Conservation (phyloP, 1,140 invertebrate genomes). For the Bombus terrestris region DNA sequence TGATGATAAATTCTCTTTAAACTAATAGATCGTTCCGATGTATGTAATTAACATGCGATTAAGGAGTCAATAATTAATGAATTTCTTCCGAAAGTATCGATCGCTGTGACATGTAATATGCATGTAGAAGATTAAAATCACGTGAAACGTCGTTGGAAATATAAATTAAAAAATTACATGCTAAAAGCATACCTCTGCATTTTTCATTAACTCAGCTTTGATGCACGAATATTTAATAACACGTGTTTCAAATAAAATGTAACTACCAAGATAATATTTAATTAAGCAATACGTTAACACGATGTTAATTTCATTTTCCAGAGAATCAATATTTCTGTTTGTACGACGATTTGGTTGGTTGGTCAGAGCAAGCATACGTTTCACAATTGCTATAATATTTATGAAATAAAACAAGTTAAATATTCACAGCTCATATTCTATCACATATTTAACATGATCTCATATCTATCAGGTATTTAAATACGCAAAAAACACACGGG, state of each 20-base stretch:
- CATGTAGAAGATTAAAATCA: not conserved
- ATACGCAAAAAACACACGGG: too few species aligned
- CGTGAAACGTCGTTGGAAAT: too few species aligned
- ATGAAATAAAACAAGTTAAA: not conserved
- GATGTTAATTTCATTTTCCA: not conserved
- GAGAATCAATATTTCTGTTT: not conserved
- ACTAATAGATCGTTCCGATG: too few species aligned
- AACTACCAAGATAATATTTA: not conserved
- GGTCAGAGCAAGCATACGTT: not conserved
- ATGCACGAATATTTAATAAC: not conserved
- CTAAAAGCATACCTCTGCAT: not conserved
- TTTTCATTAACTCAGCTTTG: not conserved
- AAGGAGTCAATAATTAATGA: not conserved
- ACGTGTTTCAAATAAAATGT: too few species aligned
- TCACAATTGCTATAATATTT: not conserved
- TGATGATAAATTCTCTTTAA: not conserved
- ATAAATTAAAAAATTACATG: not conserved
- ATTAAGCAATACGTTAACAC: not conserved
- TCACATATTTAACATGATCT: too few species aligned
- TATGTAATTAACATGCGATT: not conserved
- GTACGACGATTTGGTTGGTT: not conserved
- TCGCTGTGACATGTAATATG: not conserved
- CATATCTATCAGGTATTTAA: too few species aligned
- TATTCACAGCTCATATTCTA: too few species aligned
- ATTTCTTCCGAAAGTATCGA: not conserved